Conservation (phyloP, 2,113 vertebrate species). For the Seriola dumerili region DNA sequence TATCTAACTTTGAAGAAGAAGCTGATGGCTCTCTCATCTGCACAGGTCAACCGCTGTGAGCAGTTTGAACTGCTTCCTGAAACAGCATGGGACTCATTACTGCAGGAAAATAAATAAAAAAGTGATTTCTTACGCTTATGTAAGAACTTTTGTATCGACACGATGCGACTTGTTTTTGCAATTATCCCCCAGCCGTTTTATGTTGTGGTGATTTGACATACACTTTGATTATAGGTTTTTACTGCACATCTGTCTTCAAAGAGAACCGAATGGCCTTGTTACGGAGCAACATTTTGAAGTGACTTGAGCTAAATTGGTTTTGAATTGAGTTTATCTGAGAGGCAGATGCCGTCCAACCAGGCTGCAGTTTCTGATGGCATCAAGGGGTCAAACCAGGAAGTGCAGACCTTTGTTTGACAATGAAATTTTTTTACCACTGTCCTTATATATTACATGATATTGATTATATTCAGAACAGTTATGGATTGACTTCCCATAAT, state of each 20-base stretch:
- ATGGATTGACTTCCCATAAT: no score
- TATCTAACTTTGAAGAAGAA: neutral
- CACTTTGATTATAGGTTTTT: slow-evolving; percentile 15
- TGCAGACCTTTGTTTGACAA: neutral
- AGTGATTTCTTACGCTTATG: neutral
- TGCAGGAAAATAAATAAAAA: neutral
- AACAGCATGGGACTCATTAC: slow-evolving; percentile 23
- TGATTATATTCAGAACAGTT: neutral
- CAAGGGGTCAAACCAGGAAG: neutral
- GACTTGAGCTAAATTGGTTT: neutral
- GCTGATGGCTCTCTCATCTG: neutral
- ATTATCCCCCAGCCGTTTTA: slow-evolving; percentile 2
- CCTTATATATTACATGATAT: no score
- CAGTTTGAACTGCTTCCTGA: neutral
- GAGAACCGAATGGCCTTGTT: neutral
- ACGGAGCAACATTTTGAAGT: neutral
- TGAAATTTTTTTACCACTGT: neutral
- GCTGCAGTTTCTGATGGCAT: neutral
- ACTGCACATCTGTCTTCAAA: slow-evolving; percentile 12
- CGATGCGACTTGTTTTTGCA: neutral
- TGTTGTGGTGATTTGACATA: neutral
- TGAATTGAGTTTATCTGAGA: slow-evolving; percentile 14
- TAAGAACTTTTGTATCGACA: slow-evolving; percentile 6
- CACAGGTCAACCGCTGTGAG: neutral
- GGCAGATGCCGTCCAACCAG: neutral